Base-by-base conservation (phyloP, 1,140 invertebrate genomes). In the Stegodyphus dumicola region DNA sequence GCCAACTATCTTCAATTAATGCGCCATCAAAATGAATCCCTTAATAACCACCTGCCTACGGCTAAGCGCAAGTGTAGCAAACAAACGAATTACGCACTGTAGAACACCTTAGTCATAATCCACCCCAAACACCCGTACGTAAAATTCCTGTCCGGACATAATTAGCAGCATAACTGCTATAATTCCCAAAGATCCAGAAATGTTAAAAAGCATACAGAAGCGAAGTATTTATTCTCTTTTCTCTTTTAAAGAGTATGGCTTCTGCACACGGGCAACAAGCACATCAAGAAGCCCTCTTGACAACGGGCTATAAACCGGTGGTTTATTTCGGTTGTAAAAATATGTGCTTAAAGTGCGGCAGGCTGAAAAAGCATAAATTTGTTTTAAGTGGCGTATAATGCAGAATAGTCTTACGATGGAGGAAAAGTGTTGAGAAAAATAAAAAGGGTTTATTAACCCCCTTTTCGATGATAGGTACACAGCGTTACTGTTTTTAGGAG, bases 251-350 rank as follows among this genome's bases (percentile, higher is more conserved):
- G 33, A 33, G 33, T 1, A 33, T 33, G 33, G 33, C 33, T 33
- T 33, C 33, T 33, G 33, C 33, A 33, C 33, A 33, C 33, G 33
- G 33, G 33, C 33, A 33, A 33, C 33, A 33, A 33, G 33, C 33
- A 33, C 33, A 33, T 33, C 33, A 33, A 33, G 33, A 33, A 33
- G 33, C 11, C 18, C 3, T 18, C 77, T 48, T 53, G 66, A 70
- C 77, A 71, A 18, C 69, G 18, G 17, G 49, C 80, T 33, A 67
- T 83, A 83, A 83, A 83, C 53, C 66, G 13, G 49, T 13, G 80
- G 70, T 64, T 83, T 81, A 81, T 81, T 66, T 48, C 56, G 33
- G n/a, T 66, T 83, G 53, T 83, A 83, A 83, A 83, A 75, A 83
- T 75, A 75, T 67, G 70, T 53, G 56, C 80, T 75, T 83, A 75